Conservation (phyloP, 2,113 vertebrate genomes). For the Cyanistes caeruleus region DNA sequence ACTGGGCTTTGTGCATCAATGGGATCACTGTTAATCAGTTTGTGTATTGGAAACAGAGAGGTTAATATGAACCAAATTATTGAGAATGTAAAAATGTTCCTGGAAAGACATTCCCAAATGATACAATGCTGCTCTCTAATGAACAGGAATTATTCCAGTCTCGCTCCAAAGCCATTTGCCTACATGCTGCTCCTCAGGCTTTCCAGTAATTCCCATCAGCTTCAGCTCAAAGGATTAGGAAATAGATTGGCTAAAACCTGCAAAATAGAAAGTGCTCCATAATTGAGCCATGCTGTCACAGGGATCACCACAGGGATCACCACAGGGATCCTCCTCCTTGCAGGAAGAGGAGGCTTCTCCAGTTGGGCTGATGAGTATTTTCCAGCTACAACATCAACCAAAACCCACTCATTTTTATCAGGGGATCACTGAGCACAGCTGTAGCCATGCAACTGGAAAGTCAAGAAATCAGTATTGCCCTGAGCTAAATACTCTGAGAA, state of each 20-base stretch:
- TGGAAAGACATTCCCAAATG: background rate
- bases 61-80: background rate
- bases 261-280: background rate
- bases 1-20: background rate
- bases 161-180: background rate
- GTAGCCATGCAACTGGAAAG: fast-evolving
- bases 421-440: background rate
- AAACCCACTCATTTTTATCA: background rate
- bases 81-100: background rate
- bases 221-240: background rate
- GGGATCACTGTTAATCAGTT: background rate
- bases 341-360: background rate
- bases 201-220: background rate
- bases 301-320: background rate
- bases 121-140: background rate
- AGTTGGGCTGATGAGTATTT: background rate
- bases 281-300: fast-evolving
- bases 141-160: background rate
- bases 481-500: background rate
- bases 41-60: background rate
- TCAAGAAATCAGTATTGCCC: background rate
- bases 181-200: background rate
- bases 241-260: background rate
- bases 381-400: background rate
- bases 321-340: background rate